Evolutionary conservation across 2,797 vertebrate species (phyloP).

Genomic region (Sebastes iracundus): DNA sequence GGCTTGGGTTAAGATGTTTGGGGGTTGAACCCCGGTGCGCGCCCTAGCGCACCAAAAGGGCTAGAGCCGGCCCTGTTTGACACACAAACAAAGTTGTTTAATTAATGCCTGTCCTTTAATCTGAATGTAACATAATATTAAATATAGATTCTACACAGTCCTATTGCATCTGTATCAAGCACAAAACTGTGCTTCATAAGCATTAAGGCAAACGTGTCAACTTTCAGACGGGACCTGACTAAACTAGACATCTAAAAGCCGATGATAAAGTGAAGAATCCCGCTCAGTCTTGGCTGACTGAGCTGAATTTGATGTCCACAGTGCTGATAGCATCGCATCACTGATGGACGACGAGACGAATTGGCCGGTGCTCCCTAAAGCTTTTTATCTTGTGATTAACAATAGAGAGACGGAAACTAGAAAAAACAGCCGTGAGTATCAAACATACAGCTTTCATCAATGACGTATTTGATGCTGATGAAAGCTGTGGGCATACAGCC

Average conservation of each 20-base stretch:
- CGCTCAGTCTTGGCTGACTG: background rate
- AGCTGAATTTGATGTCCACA: slow-evolving; percentile 41
- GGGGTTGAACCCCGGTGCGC: no score
- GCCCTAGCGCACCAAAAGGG: no score
- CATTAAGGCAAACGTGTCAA: background rate
- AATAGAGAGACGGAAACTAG: slow-evolving; percentile 31
- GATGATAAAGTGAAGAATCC: background rate
- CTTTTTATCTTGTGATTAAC: slow-evolving; percentile 60
- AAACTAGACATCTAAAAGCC: slow-evolving; percentile 4
- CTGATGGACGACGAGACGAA: slow-evolving; percentile 1
- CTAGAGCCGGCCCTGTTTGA: background rate
- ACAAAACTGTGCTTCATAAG: background rate
- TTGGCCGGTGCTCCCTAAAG: slow-evolving; percentile 23
- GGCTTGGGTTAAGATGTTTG: no score
- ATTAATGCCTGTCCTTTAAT: background rate
- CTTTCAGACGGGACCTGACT: background rate
- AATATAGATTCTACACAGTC: background rate
- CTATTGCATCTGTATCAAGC: background rate
- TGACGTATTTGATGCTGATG: slow-evolving; percentile 46
- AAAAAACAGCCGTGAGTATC: slow-evolving; percentile 36
- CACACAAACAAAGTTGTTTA: background rate
- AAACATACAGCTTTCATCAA: slow-evolving; percentile 49
- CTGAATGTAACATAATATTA: background rate
- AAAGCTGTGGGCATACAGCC: slow-evolving; percentile 18
- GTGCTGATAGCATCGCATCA: slow-evolving; percentile 42